Evolutionary conservation across 1,140 invertebrate species (phyloP).

Genomic region (Phocides pigmalion): DNA sequence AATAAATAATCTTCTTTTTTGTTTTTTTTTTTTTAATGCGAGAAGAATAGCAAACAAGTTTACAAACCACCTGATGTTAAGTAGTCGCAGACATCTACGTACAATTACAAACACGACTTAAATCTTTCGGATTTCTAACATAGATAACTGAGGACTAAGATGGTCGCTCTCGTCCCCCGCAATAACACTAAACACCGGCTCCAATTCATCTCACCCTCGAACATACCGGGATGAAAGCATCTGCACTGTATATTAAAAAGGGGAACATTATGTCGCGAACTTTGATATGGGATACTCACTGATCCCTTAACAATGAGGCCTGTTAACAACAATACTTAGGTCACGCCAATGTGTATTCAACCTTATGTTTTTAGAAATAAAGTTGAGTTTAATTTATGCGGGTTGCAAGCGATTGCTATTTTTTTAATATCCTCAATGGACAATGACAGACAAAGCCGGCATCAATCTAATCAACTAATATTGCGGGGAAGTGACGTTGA

Average conservation of each 20-base stretch:
- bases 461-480: slow-evolving; percentile 33
- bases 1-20: too few relatives aligned
- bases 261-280: slow-evolving; percentile 22
- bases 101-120: too few relatives aligned
- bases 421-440: slow-evolving; percentile 33
- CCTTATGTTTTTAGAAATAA: not conserved
- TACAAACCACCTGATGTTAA: too few relatives aligned
- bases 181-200: slow-evolving; percentile 16
- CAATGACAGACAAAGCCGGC: slow-evolving; percentile 29
- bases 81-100: too few relatives aligned
- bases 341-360: not conserved
- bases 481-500: slow-evolving; percentile 25
- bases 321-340: slow-evolving; percentile 14
- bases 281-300: slow-evolving; percentile 26
- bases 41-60: too few relatives aligned
- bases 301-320: slow-evolving; percentile 28
- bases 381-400: not conserved
- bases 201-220: slow-evolving; percentile 9
- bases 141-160: too few relatives aligned
- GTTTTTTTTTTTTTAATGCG: too few relatives aligned
- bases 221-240: not conserved
- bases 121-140: too few relatives aligned
- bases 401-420: slow-evolving; percentile 21
- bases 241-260: slow-evolving; percentile 23
- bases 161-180: too few relatives aligned